Conservation (phyloP, 2,797 vertebrate genomes). For the Poecilia gillii region DNA sequence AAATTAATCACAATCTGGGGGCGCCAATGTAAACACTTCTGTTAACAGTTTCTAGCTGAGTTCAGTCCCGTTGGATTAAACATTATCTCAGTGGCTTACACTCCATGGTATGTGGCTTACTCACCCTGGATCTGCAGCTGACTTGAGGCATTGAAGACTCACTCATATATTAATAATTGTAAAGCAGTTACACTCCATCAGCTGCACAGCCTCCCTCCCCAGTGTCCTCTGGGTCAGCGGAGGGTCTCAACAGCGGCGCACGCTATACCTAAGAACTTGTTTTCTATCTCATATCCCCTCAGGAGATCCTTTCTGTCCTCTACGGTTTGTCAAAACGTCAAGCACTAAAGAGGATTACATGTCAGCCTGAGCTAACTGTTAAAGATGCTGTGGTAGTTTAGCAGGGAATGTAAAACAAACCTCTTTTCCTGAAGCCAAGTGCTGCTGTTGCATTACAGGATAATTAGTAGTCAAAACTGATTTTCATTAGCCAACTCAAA, state of each 20-base stretch:
- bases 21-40: not conserved
- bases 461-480: not conserved
- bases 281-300: conserved; percentile 8
- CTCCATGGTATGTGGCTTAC: conserved; percentile 12
- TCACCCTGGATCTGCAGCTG: conserved; percentile 22
- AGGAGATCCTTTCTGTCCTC: conserved; percentile 1
- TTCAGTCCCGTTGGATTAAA: conserved; percentile 9
- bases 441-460: no score
- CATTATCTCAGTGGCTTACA: conserved; percentile 10
- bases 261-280: not conserved
- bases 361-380: not conserved
- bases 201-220: conserved; percentile 15
- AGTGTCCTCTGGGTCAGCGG: conserved; percentile 21
- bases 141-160: not conserved
- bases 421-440: not conserved
- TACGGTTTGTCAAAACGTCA: conserved; percentile 1
- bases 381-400: not conserved
- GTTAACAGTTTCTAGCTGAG: not conserved
- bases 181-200: conserved; percentile 43
- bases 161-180: conserved; percentile 54
- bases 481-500: not conserved
- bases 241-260: conserved; percentile 6
- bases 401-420: not conserved
- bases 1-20: not conserved
- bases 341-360: not conserved